Evolutionary conservation across 1,140 invertebrate genomes (phyloP).

Genomic region (Drosophila ficusphila): DNA sequence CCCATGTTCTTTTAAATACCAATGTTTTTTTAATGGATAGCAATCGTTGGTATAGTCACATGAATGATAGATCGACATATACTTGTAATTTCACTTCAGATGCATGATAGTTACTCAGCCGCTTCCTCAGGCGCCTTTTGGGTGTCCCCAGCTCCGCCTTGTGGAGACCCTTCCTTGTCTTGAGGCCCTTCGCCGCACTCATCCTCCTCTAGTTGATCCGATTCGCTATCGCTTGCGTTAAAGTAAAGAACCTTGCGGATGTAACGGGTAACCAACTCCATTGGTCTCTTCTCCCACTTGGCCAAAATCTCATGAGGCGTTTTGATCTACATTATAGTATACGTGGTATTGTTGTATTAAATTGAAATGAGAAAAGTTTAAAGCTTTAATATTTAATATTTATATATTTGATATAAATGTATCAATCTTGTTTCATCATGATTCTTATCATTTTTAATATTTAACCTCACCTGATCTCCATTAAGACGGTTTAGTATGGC

Average conservation of each 20-base stretch:
- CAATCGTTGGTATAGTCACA: no score
- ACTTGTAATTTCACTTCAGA: no score
- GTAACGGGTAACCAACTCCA: slow-evolving; percentile 39
- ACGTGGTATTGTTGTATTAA: no score
- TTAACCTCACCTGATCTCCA: slow-evolving; percentile 89
- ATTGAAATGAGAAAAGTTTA: no score
- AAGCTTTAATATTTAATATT: background rate
- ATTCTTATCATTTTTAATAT: no score
- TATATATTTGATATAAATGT: background rate
- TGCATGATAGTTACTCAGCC: background rate
- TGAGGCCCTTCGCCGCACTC: background rate
- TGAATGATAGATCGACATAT: no score
- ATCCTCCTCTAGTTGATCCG: slow-evolving; percentile 1
- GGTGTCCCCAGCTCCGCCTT: slow-evolving; percentile 13
- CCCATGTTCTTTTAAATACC: no score
- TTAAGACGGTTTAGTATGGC: slow-evolving; percentile 94
- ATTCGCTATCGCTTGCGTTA: background rate
- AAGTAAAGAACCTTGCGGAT: slow-evolving; percentile 38
- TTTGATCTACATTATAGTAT: no score
- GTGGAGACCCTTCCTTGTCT: background rate
- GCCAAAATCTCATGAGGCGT: background rate
- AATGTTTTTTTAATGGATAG: no score
- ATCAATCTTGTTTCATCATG: no score
- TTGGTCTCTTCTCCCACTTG: slow-evolving; percentile 38
- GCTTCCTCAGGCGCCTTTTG: background rate